Evolutionary conservation across 1,140 invertebrate genomes (phyloP), one percentile per base, ranked within the genome.

Genomic region (Drosophila subpulchrella): DNA sequence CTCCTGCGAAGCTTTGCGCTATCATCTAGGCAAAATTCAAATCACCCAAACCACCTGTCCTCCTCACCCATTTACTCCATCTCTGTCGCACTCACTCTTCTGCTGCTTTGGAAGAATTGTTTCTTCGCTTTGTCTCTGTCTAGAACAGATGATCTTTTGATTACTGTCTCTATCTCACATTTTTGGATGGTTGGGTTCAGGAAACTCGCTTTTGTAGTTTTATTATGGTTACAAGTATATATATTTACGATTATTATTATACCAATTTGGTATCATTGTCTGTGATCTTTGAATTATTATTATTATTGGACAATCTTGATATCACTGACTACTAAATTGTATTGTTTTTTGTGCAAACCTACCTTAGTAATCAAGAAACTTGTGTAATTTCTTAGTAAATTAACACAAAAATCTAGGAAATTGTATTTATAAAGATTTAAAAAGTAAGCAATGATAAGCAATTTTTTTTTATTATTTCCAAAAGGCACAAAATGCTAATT

Each of bases 1-100:
- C 17, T 39, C 55, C 38, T 13, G 55, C 30, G 13, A 60, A 63
- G 60, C 60, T 63, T 63, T 60, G 38, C 56, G 27, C 60, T 63
- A 17, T 20, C 51, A 56, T 20, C 13, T 24, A 39, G 36, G 6
- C 17, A 39, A 10, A 55, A 60, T 30, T 32, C 17, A 53, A 30
- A 61, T 4, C 32, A 17, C n/a, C 15, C n/a, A 30, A 60, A 58
- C 24, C 39, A 60, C 57, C 17, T 60, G 55, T 59, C 60, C 55
- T 11, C 10, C 4, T 39, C 48, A 39, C 34, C 58, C 60, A 20
- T 15, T 10, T 27, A 10, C 15, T 6, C 38, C 38, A 10, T 42
- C 55, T 63, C 60, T 63, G 60, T 63, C 38, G 39, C 30, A 63
- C 60, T 24, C 17, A 57, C 30, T 42, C 13, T 30, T 34, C 51